Conservation (phyloP, 2,113 vertebrate genomes). For the Strigops habroptila region DNA sequence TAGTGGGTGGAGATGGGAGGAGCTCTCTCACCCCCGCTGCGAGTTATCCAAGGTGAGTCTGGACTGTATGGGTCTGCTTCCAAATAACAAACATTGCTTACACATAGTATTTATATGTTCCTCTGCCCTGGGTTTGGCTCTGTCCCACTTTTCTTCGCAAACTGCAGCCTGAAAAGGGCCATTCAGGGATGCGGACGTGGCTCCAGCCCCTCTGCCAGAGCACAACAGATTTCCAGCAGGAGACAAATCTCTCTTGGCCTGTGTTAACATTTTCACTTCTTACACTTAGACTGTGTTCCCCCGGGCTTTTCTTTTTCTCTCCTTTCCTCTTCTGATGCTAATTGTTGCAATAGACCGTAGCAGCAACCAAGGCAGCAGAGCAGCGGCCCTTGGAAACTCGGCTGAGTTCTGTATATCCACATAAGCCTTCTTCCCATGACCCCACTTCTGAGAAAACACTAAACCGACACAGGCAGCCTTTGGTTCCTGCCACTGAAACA, state of each 20-base stretch:
- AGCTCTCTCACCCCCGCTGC: not conserved
- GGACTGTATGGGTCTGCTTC: not conserved
- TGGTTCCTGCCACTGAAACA: not conserved
- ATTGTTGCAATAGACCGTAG: not conserved
- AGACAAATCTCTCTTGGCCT: slow-evolving; percentile 12
- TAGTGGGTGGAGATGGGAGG: not conserved
- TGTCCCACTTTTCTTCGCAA: slow-evolving; percentile 22
- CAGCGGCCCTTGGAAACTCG: rapidly evolving
- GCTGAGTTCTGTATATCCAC: not conserved
- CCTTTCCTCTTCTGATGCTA: not conserved
- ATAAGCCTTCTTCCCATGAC: not conserved
- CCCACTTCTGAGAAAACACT: not conserved
- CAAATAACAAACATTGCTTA: slow-evolving; percentile 19
- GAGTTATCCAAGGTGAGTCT: slow-evolving; percentile 50
- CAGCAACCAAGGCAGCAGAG: not conserved
- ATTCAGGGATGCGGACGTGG: not conserved
- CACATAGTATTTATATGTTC: slow-evolving; percentile 49
- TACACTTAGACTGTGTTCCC: not conserved
- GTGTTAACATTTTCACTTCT: not conserved
- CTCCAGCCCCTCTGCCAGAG: not conserved
- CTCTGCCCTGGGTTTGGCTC: slow-evolving; percentile 17
- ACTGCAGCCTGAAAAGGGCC: slow-evolving; percentile 49
- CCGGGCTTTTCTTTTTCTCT: not conserved
- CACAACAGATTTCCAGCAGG: slow-evolving; percentile 1
- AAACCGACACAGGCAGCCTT: not conserved